These are phyloP conservation scores for Struthio camelus DNA, from an alignment of 2,113 vertebrate species.

Conservation along the genomic window DNA sequence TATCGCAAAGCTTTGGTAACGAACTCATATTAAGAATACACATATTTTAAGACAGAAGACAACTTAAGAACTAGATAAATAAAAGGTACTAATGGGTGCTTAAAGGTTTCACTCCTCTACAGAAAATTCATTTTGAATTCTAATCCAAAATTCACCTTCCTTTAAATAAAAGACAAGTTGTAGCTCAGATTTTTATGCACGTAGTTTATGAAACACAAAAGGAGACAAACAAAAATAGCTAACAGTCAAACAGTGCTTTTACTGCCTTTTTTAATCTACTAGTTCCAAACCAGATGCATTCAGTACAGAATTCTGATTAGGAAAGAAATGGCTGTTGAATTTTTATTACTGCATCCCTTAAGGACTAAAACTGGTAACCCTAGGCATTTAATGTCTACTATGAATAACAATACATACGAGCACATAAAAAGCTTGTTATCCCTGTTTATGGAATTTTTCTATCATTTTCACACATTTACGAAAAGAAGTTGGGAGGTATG, in stretches of 20 bases:
- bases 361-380: conserved; percentile 14
- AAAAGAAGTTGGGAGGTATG: neutral
- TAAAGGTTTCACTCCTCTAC: neutral
- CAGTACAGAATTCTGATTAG: conserved; percentile 47
- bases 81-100: neutral
- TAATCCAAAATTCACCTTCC: conserved; percentile 22
- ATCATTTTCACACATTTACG: neutral
- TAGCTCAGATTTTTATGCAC: neutral
- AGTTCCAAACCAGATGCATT: conserved; percentile 19
- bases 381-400: conserved; percentile 42
- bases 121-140: neutral
- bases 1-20: neutral
- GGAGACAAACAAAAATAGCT: neutral
- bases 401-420: conserved; percentile 43
- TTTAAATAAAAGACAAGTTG: neutral
- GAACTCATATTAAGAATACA: neutral
- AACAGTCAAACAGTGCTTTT: conserved; percentile 20
- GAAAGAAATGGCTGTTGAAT: conserved; percentile 33
- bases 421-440: conserved; percentile 52
- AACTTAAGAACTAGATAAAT: neutral
- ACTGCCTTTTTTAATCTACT: conserved; percentile 32
- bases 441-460: conserved; percentile 42
- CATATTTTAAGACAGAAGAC: neutral
- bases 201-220: conserved; percentile 18
- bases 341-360: conserved; percentile 50